A percentile compares a stretch with the other conserved stretches of the same genome.
These are phyloP conservation scores for Sitta europaea DNA, from an alignment of 2,113 vertebrate genomes.

Conservation along the genomic window DNA sequence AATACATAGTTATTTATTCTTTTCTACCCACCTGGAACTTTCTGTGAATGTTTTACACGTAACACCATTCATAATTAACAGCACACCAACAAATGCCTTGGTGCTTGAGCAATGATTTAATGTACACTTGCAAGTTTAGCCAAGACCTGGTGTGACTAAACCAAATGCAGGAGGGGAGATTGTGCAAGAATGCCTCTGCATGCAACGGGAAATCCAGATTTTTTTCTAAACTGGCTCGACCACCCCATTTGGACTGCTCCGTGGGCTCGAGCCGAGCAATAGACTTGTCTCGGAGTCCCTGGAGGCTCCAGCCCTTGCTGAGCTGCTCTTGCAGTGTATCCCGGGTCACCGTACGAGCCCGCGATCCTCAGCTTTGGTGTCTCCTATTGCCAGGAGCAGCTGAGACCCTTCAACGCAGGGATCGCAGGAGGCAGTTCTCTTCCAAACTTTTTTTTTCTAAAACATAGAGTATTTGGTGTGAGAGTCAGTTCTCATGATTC, in stretches of 20 bases:
- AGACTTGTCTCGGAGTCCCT: not conserved
- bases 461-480: not conserved
- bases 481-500: not conserved
- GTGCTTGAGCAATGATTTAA: not conserved
- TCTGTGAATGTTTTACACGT: slow-evolving; percentile 24
- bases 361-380: not conserved
- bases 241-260: not conserved
- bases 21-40: not conserved
- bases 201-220: not conserved
- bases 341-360: fast-evolving
- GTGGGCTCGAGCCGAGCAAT: not conserved
- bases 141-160: not conserved
- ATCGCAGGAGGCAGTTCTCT: not conserved
- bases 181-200: not conserved
- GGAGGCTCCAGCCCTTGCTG: not conserved
- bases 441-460: not conserved
- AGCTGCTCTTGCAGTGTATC: not conserved
- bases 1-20: not conserved
- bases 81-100: not conserved
- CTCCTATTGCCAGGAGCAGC: not conserved
- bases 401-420: not conserved
- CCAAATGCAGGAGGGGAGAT: not conserved
- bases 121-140: not conserved
- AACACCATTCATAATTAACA: not conserved
- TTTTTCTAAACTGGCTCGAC: no score